Conservation (phyloP, 2,113 vertebrate species). For the Monopterus albus region DNA sequence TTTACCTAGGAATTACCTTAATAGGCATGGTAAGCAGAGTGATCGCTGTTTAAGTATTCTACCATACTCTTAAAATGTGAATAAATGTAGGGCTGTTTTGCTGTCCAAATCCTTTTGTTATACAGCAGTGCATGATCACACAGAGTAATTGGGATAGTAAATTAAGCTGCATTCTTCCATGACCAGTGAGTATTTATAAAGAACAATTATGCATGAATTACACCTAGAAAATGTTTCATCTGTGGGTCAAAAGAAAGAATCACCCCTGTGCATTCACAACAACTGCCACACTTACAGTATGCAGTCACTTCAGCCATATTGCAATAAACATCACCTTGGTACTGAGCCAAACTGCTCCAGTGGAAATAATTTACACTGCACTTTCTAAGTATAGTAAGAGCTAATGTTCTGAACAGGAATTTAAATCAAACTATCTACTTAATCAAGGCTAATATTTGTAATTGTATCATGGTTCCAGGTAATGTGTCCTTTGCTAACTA, state of each 20-base stretch:
- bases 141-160: constrained; percentile 9
- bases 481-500: background rate
- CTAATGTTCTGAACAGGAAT: background rate
- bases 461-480: background rate
- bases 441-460: background rate
- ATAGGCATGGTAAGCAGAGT: background rate
- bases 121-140: constrained; percentile 12
- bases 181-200: too few relatives aligned
- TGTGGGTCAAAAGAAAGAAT: background rate
- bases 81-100: background rate
- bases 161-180: too few relatives aligned
- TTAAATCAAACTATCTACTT: background rate
- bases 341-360: background rate
- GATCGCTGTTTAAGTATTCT: constrained; percentile 2
- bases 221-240: background rate
- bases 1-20: constrained; percentile 13
- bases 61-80: background rate
- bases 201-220: constrained; percentile 15
- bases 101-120: constrained; percentile 21
- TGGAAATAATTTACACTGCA: constrained; percentile 1
- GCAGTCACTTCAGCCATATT: background rate
- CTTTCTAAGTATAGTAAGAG: constrained; percentile 6
- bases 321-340: constrained; percentile 3
- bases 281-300: background rate
- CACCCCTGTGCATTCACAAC: background rate